Evolutionary conservation across 2,888 invertebrate species (phyloP), one percentile per base, ranked within the genome.

Genomic region (Nasonia oneida): DNA sequence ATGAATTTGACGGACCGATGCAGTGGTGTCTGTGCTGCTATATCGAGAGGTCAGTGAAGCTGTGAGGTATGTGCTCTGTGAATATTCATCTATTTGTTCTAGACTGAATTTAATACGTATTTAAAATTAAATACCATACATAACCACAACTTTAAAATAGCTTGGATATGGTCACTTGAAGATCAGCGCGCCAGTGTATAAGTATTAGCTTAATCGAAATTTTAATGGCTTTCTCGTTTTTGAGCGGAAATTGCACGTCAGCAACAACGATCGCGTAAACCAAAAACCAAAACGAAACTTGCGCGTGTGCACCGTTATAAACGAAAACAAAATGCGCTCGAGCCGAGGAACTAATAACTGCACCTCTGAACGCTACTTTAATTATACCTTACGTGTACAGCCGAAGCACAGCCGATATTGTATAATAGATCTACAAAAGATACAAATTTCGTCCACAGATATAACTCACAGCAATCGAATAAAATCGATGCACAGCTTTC

Each of bases 241-340:
- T 67, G 3, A 67, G 12, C 67, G 67, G 33, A 67, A 67, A 67
- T 67, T 67, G 23, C 67, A 67, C 29, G 33, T 67, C 67, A 67
- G 67, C 33, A 29, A 14, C 23, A 33, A 29, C 67, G 67, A 67
- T 1, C 67, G 33, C 33, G 67, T 29, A 67, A 33, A 67, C 23
- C 64, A 64, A 64, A 23, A 67, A 29, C 14, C 8, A 67, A 67
- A 67, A 29, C 33, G 29, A 61, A 61, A 23, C 23, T 53, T 18
- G 18, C 53, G 18, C 18, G 53, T 14, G 0, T 50, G 14, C 18
- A 15, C 53, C 53, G 53, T 53, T n/a, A n/a, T 8, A n/a, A 23
- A 23, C n/a, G 57, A 61, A 61, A 61, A 61, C 57, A 61, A 61
- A 61, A 61, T 23, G 53, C 18, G n/a, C 57, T 8, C 57, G 57